These are phyloP conservation scores for Champsocephalus esox DNA, from an alignment of 2,797 vertebrate species.

Conservation along the genomic window DNA sequence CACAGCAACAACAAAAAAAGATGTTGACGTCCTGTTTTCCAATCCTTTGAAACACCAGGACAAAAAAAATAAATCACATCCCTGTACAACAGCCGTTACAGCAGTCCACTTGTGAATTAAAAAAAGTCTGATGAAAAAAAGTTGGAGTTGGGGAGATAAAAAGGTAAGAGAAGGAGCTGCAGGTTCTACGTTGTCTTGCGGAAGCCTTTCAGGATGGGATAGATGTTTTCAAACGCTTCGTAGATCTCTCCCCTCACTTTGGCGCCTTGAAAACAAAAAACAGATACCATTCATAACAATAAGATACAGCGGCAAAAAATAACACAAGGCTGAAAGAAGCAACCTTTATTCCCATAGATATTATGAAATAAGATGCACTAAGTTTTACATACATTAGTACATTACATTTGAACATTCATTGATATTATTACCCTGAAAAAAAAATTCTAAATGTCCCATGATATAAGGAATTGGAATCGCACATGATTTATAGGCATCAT, in stretches of 20 bases:
- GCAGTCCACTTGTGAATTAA: slow-evolving; percentile 52
- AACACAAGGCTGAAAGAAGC: not conserved
- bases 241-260: slow-evolving; percentile 99
- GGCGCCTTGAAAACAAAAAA: slow-evolving; percentile 86
- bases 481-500: too few species aligned
- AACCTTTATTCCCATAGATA: not conserved
- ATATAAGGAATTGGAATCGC: too few species aligned
- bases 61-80: slow-evolving; percentile 14
- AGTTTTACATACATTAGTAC: too few species aligned
- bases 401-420: too few species aligned
- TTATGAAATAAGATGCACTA: not conserved
- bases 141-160: not conserved
- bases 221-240: slow-evolving; percentile 99
- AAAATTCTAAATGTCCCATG: too few species aligned
- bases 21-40: slow-evolving; percentile 19
- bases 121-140: slow-evolving; percentile 16
- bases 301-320: not conserved
- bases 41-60: slow-evolving; percentile 1
- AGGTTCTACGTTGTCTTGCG: slow-evolving; percentile 94
- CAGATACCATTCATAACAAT: not conserved
- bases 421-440: too few species aligned
- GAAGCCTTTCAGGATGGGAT: slow-evolving; percentile 99
- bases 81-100: slow-evolving; percentile 51
- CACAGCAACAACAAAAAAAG: not conserved
- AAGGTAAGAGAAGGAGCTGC: not conserved